These are phyloP conservation scores for Aquatica leii DNA, from an alignment of 2,888 invertebrate species.

Conservation along the genomic window DNA sequence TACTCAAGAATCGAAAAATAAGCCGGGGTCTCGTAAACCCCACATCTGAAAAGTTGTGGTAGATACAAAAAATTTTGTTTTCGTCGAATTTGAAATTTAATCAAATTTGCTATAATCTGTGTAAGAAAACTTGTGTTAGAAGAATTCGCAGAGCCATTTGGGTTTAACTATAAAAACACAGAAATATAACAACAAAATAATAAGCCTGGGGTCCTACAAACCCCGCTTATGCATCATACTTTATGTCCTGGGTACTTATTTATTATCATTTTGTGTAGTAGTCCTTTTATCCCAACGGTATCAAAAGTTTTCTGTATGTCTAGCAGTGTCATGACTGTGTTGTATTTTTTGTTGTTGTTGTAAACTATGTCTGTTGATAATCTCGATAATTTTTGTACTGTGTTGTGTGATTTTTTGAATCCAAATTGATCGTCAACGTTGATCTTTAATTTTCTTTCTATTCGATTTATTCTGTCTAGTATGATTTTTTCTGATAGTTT, in stretches of 20 bases:
- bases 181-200: background rate
- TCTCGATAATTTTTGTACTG: conserved; percentile 45
- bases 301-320: conserved; percentile 48
- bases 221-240: no score
- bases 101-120: no score
- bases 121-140: no score
- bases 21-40: no score
- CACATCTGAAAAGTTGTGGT: no score
- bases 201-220: no score
- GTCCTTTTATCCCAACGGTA: conserved; percentile 47
- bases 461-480: conserved; percentile 12
- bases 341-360: conserved; percentile 43
- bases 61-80: no score
- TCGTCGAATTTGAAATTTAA: no score
- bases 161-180: no score
- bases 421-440: conserved; percentile 45
- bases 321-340: conserved; percentile 46
- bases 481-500: conserved; percentile 37
- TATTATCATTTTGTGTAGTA: conserved; percentile 18
- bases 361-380: conserved; percentile 43
- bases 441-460: conserved; percentile 20
- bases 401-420: conserved; percentile 46
- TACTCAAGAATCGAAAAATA: no score
- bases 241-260: background rate
- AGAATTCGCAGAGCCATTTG: no score